phyloP scores from a whole-genome alignment of 2,888 invertebrate genomes.

The Sinelater perroti region DNA sequence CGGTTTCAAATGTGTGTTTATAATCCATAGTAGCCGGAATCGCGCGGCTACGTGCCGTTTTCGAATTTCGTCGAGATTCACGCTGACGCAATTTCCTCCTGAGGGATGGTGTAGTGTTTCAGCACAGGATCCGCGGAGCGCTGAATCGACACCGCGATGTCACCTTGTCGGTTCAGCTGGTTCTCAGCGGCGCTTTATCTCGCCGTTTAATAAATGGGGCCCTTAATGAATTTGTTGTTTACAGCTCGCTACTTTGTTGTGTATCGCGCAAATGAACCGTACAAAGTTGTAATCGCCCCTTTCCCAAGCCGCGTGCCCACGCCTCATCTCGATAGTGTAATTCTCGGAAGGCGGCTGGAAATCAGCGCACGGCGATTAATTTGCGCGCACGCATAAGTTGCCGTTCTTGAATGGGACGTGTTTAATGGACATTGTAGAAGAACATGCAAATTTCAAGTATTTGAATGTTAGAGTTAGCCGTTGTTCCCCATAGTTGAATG shows the following conservation, averaged over 20 bases:
- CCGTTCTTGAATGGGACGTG: too few relatives aligned
- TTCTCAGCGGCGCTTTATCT: constrained; percentile 33
- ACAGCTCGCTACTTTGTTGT: constrained; percentile 11
- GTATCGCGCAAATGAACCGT: neutral
- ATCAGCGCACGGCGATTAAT: too few relatives aligned
- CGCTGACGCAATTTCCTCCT: constrained; percentile 58
- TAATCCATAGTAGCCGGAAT: too few relatives aligned
- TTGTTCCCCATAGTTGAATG: too few relatives aligned
- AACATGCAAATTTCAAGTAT: too few relatives aligned
- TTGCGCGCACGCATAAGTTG: too few relatives aligned
- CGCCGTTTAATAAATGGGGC: constrained; percentile 30
- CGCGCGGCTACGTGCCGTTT: constrained; percentile 41
- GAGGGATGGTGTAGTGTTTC: constrained; percentile 46
- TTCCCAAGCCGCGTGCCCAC: too few relatives aligned
- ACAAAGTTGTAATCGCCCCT: constrained; percentile 17
- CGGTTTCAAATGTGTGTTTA: too few relatives aligned
- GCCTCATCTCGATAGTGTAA: too few relatives aligned
- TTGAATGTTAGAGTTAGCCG: too few relatives aligned
- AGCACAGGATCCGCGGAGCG: constrained; percentile 40
- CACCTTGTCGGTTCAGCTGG: constrained; percentile 44
- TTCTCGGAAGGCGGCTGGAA: too few relatives aligned
- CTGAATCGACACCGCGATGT: constrained; percentile 48
- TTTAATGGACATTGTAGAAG: too few relatives aligned
- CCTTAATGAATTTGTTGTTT: constrained; percentile 25
- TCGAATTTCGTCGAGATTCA: constrained; percentile 41